Conservation (phyloP, 2,113 vertebrate species). For the Otus sunia region DNA sequence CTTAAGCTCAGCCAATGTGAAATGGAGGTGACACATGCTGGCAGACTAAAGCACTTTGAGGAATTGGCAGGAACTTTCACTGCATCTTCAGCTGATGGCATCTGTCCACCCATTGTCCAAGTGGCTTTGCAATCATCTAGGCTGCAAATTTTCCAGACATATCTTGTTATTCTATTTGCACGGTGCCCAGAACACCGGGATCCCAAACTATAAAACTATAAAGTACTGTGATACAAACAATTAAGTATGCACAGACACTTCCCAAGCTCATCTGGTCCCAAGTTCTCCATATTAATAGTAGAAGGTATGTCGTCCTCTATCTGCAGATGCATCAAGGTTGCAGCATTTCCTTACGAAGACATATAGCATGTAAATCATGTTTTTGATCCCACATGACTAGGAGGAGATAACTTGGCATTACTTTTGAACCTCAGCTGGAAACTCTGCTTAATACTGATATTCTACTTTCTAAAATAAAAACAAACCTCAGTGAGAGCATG, state of each 20-base stretch:
- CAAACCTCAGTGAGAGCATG: neutral
- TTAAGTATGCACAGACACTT: neutral
- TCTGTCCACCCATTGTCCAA: neutral
- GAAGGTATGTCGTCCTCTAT: neutral
- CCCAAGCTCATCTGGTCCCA: neutral
- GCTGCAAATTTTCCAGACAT: neutral
- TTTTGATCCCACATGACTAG: neutral
- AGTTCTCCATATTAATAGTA: neutral
- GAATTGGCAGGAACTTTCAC: constrained; percentile 4
- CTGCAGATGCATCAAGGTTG: neutral
- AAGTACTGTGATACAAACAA: neutral
- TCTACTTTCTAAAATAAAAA: neutral
- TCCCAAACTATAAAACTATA: neutral
- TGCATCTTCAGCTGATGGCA: neutral
- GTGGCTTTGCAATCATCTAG: neutral
- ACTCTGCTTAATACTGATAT: neutral
- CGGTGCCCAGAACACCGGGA: neutral
- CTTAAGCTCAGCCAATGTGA: neutral
- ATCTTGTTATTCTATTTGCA: neutral
- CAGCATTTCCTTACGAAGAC: neutral
- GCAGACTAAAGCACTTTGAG: constrained; percentile 25
- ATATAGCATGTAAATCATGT: rapidly evolving
- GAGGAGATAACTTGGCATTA: neutral
- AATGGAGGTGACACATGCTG: constrained; percentile 3
- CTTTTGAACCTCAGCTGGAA: neutral